Evolutionary conservation across 1,140 invertebrate genomes (phyloP), one percentile per base, ranked within the genome.

Genomic region (Aplysia californica): DNA sequence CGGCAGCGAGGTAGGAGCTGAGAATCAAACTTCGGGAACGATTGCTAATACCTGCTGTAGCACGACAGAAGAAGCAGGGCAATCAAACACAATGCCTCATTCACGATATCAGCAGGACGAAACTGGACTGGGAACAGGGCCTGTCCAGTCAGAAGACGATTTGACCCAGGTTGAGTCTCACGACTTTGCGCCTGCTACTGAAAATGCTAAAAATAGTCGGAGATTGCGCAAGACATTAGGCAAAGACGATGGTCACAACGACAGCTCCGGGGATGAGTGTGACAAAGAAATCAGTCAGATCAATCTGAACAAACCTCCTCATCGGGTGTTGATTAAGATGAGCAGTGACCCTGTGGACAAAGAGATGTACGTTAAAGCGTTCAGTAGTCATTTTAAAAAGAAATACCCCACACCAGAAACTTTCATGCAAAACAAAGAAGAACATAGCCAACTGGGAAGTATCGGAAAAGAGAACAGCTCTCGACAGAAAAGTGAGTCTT

Each of bases 341-440:
- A 36, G 26, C 58, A 72, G 70, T 55, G 70, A 72, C 31, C 56
- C 56, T 0, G 70, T 72, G 10, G 70, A 72, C 70, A 72, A 72
- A 38, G 70, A 61, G 38, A 23, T 72, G 1, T 72, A 61, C 23
- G 59, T n/a, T 23, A 39, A 26, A 3, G 35, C 70, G n/a, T n/a
- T n/a, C n/a, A n/a, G n/a, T n/a, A n/a, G n/a, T n/a, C n/a, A n/a
- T n/a, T n/a, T n/a, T n/a, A n/a, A n/a, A n/a, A n/a, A n/a, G n/a
- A n/a, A n/a, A n/a, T n/a, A n/a, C n/a, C n/a, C n/a, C n/a, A n/a
- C n/a, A n/a, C n/a, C n/a, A n/a, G n/a, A n/a, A n/a, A n/a, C n/a
- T n/a, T n/a, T n/a, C n/a, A n/a, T n/a, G n/a, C n/a, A n/a, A n/a
- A n/a, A n/a, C n/a, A n/a, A n/a, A n/a, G n/a, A n/a, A n/a, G n/a